Evolutionary conservation across 35 echinoderm and acorn worm species (phyloP), one percentile per base, ranked within the genome.

Genomic region (Strongylocentrotus purpuratus): DNA sequence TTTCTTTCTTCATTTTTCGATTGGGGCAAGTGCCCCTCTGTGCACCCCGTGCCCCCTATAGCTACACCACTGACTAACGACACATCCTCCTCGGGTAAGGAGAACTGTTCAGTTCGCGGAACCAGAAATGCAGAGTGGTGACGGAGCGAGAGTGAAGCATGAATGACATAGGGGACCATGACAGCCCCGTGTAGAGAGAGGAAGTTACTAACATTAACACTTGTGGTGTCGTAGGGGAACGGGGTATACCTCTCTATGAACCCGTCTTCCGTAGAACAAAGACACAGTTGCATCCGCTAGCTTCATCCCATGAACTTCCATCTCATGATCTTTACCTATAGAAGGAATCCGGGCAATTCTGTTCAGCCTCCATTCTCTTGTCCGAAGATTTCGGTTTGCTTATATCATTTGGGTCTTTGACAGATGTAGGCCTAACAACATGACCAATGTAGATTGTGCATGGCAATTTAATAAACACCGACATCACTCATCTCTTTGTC

Each of bases 81-180:
- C 65, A 78, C 28, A 78, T 78, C 65, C 65, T 78, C 25, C 65
- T 78, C 28, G 65, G 65, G 22, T 78, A 78, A 78, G 65, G 18
- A 8, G 65, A 78, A 78, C 65, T 78, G 65, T 78, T 78, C 65
- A 78, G 28, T 28, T 78, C 20, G 65, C 65, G 65, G 65, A 78
- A 78, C 65, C 20, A 78, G 65, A 78, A 78, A 78, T 78, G 65
- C 25, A 4, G 65, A 78, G 87, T 89, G 87, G 87, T 89, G 87
- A 89, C 87, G 87, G 87, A 89, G 87, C 32, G 45, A 89, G 87
- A 89, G 87, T 46, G 87, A 89, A 89, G 33, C 87, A 89, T 89
- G 87, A 89, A 89, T 89, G 87, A 89, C 87, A 89, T 45, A 4
- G 87, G 33, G 87, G 87, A 89, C 45, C 87, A 46, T 89, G 87